Base-by-base conservation (phyloP, 2,113 vertebrate genomes). In the Dendropsophus ebraccatus region DNA sequence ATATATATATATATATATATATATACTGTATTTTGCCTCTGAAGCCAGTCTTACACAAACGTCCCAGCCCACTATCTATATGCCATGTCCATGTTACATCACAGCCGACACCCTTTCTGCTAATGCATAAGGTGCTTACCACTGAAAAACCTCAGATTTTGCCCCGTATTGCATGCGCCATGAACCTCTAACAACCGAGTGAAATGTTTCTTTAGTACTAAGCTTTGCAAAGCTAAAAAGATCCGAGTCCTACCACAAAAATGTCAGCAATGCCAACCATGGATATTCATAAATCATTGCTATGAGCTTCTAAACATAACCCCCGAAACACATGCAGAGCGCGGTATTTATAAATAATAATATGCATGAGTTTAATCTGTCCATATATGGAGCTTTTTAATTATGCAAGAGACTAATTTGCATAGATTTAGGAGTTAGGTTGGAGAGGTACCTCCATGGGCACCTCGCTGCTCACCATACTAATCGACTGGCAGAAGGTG, bases 191-290 rank as follows among this genome's bases (percentile, higher is more conserved):
- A 45, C 21, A 35, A 70, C 52, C 49, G 30, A 74, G 50, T 19
- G 67, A 60, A 86, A 70, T 65, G 16, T 73, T 81, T 83, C 73
- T 86, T 73, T 62, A 54, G 67, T 21, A 50, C 32, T 81, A 73
- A 60, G 77, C 85, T 87, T 81, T 87, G 78, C 85, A 79, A 81
- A 87, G 85, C 85, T 87, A 81, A 87, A 81, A 74, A 81, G 77
- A 87, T 87, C 77, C 37, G 47, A 81, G 78, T 72, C 45, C 69
- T 52, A 81, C 85, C 85, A 87, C 85, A 87, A 87, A 87, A 60
- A 87, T 81, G 67, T 81, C 14, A 81, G 85, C 78, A 74, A 87
- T 81, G 85, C 52, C 78, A 73, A 81, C 67, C 32, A 81, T 65
- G 77, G 69, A 62, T 74, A 74, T 81, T 81, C 85, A 87, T 87